Percentiles rank a stretch among this genome's conserved stretches.
Conservation (phyloP, 2,113 vertebrate genomes). For the Anseranas semipalmata region DNA sequence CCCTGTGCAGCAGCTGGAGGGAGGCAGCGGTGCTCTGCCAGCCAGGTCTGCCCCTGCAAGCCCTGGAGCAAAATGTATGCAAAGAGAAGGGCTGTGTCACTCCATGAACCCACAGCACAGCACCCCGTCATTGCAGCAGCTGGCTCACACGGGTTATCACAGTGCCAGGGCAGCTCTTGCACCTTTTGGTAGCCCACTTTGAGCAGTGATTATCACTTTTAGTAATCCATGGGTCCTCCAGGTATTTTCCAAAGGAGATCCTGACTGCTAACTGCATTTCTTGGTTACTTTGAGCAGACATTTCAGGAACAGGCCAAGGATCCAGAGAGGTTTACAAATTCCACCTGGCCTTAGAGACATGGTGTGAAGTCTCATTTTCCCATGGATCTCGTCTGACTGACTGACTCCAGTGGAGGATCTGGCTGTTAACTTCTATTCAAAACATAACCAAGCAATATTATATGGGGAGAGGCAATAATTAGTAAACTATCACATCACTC, state of each 20-base stretch:
- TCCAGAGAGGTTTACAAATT: neutral
- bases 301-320: neutral
- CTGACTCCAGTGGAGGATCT: neutral
- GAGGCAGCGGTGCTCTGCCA: fast-evolving
- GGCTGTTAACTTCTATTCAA: neutral
- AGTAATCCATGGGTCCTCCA: neutral
- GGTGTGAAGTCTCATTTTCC: neutral
- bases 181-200: neutral
- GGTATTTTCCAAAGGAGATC: neutral
- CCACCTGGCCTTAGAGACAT: neutral
- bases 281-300: neutral
- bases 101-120: neutral
- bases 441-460: neutral
- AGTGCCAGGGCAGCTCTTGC: neutral
- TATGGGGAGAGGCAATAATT: neutral
- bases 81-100: neutral
- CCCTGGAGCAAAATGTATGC: neutral
- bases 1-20: neutral
- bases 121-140: fast-evolving
- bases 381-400: neutral
- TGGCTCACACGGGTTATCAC: neutral
- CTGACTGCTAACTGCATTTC: neutral
- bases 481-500: neutral
- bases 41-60: neutral
- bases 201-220: fast-evolving